phyloP scores from a whole-genome alignment of 2,797 vertebrate species.

The Lemur catta region DNA sequence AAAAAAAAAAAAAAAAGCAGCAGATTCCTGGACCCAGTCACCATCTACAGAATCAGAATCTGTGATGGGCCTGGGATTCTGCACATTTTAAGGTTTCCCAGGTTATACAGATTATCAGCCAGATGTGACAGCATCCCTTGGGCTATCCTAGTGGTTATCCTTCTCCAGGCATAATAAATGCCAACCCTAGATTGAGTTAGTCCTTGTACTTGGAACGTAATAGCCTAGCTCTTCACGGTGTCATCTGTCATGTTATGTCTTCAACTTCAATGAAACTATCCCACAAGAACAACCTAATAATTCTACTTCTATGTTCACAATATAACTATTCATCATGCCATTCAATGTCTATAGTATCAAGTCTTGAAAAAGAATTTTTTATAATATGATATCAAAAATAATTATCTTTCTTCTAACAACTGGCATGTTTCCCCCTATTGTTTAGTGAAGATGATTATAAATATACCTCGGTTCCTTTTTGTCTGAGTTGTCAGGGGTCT shows the following conservation, averaged over 20 bases:
- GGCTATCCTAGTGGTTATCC: background rate
- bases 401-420: slow-evolving; percentile 26
- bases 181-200: background rate
- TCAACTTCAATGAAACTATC: background rate
- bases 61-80: background rate
- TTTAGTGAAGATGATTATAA: slow-evolving; percentile 24
- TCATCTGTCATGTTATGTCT: background rate
- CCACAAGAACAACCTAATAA: background rate
- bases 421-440: background rate
- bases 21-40: background rate
- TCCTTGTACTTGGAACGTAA: background rate
- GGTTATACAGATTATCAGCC: background rate
- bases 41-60: background rate
- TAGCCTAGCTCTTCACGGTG: background rate
- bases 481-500: background rate
- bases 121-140: background rate
- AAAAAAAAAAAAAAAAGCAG: background rate
- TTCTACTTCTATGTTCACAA: background rate
- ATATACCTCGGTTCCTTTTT: background rate
- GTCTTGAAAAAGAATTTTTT: background rate
- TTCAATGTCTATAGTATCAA: background rate
- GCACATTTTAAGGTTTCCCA: background rate
- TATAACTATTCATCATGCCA: background rate
- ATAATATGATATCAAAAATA: slow-evolving; percentile 10
- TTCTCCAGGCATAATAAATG: background rate